phyloP scores from a whole-genome alignment of 2,113 vertebrate species.

The Datnioides undecimradiatus region DNA sequence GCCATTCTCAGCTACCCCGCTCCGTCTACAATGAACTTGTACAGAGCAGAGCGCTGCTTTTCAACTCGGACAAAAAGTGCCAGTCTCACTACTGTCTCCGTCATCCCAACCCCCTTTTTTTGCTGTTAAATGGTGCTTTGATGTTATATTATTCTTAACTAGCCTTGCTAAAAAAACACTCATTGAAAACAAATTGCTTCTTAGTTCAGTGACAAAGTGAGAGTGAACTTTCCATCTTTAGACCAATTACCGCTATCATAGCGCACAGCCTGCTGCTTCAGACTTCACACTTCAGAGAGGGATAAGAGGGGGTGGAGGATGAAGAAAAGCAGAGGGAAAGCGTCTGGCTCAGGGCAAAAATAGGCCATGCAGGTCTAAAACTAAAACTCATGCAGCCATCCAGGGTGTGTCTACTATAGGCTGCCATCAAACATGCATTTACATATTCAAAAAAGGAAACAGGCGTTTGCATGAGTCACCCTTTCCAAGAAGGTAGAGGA shows the following conservation, averaged over 20 bases:
- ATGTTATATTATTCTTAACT: slow-evolving; percentile 56
- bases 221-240: slow-evolving; percentile 66
- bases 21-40: slow-evolving; percentile 39
- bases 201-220: slow-evolving; percentile 54
- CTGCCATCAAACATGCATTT: slow-evolving; percentile 68
- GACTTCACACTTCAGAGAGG: slow-evolving; percentile 63
- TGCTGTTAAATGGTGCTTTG: slow-evolving; percentile 44
- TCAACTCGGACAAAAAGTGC: slow-evolving; percentile 51
- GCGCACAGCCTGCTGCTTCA: slow-evolving; percentile 50
- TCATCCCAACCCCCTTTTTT: slow-evolving; percentile 31
- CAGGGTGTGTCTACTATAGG: slow-evolving; percentile 60
- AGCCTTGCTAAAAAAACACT: slow-evolving; percentile 13
- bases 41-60: slow-evolving; percentile 44
- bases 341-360: slow-evolving; percentile 61
- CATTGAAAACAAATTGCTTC: slow-evolving; percentile 61
- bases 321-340: slow-evolving; percentile 46
- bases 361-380: slow-evolving; percentile 57
- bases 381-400: slow-evolving; percentile 51
- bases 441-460: slow-evolving; percentile 75
- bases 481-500: slow-evolving; percentile 67
- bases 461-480: slow-evolving; percentile 70
- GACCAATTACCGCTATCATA: slow-evolving; percentile 70
- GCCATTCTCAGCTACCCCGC: slow-evolving; percentile 37
- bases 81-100: slow-evolving; percentile 44
- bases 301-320: slow-evolving; percentile 49